Percentiles rank a stretch among this genome's conserved stretches.
phyloP scores from a whole-genome alignment of 2,888 invertebrate species.

The Hirudinaria manillensis region DNA sequence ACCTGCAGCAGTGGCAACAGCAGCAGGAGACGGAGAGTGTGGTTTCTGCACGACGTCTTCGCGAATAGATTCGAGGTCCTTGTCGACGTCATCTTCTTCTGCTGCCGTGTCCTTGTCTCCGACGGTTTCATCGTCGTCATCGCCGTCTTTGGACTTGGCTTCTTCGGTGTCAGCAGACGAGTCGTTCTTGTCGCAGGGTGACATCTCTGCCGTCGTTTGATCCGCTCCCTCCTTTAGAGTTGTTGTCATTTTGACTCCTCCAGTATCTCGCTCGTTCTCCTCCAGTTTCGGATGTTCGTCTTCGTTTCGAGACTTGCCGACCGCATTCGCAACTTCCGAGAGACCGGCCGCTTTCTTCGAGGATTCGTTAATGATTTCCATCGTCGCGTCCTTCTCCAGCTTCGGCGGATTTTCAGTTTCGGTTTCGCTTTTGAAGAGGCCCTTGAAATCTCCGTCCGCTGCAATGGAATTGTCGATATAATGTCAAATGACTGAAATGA shows the following conservation, averaged over 20 bases:
- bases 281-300: no score
- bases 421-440: background rate
- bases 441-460: background rate
- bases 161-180: background rate
- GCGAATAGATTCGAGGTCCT: background rate
- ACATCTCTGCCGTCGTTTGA: no score
- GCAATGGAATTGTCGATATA: background rate
- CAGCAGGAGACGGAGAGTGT: constrained; percentile 17
- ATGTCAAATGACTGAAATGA: no score
- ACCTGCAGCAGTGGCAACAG: constrained; percentile 33
- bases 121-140: background rate
- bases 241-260: no score
- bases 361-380: background rate
- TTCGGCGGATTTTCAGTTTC: constrained; percentile 1
- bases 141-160: background rate
- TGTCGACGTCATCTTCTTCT: constrained; percentile 5
- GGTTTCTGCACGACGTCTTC: background rate
- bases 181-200: background rate
- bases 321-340: background rate
- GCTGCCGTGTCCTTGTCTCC: background rate
- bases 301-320: no score
- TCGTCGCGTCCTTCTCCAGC: constrained; percentile 33
- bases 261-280: no score
- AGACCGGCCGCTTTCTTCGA: background rate
- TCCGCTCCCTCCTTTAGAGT: no score